Percentiles rank a stretch among this genome's conserved stretches.
phyloP scores from a whole-genome alignment of 2,888 invertebrate species.

The Hedychridium roseum region DNA sequence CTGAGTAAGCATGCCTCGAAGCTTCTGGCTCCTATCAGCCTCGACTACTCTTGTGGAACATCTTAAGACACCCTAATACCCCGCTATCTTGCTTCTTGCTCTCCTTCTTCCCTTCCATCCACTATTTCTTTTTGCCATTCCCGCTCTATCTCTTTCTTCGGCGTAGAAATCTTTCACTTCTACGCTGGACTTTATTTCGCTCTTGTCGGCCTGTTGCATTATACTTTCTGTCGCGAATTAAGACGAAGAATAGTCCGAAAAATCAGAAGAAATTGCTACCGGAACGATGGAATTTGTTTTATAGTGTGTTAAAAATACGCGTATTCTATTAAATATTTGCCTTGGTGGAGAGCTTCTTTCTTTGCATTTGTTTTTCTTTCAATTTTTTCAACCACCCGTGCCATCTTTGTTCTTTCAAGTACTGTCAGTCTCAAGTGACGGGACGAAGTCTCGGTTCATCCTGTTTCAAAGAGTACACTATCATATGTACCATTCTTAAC shows the following conservation, averaged over 20 bases:
- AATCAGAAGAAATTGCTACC: too few species aligned
- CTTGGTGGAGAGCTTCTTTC: not conserved
- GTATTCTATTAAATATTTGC: too few species aligned
- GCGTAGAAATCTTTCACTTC: too few species aligned
- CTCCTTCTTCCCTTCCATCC: conserved; percentile 9
- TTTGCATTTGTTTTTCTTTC: not conserved
- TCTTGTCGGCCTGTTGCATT: conserved; percentile 8
- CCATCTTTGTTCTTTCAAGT: conserved; percentile 48
- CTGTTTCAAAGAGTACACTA: conserved; percentile 24
- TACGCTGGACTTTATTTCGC: not conserved
- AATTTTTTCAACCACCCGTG: too few species aligned
- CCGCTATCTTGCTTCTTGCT: conserved; percentile 30
- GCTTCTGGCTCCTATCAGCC: conserved; percentile 57
- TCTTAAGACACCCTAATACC: conserved; percentile 31
- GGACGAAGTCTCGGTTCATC: conserved; percentile 22
- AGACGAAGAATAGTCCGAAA: too few species aligned
- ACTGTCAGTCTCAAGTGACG: conserved; percentile 50
- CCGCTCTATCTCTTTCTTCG: conserved; percentile 5
- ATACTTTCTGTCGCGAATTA: too few species aligned
- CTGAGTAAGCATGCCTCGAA: conserved; percentile 44
- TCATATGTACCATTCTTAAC: not conserved
- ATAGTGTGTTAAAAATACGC: too few species aligned
- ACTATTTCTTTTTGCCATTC: conserved; percentile 10
- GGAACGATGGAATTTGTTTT: too few species aligned
- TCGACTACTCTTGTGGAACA: conserved; percentile 28